These are phyloP conservation scores for Poeciliopsis gracilis DNA, from an alignment of 2,797 vertebrate species.

Conservation along the genomic window DNA sequence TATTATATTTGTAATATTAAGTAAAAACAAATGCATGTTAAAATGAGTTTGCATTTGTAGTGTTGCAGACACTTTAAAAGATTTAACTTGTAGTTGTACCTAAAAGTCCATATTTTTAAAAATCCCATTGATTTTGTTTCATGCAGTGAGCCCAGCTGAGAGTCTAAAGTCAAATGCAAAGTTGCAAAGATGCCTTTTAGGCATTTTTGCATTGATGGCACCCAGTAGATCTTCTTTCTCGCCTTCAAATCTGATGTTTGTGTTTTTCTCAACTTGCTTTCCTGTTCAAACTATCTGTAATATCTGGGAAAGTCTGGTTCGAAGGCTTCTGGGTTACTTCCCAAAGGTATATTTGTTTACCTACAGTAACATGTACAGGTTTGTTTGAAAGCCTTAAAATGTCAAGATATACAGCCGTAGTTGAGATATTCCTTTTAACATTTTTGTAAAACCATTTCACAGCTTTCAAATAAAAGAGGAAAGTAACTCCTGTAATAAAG, in stretches of 20 bases:
- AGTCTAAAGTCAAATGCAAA: constrained; percentile 6
- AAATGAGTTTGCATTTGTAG: background rate
- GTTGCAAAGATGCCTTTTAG: constrained; percentile 39
- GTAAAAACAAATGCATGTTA: background rate
- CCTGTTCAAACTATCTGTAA: constrained; percentile 14
- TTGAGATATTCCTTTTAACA: background rate
- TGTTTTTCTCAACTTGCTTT: background rate
- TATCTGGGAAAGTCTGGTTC: constrained; percentile 12
- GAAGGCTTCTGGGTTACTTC: background rate
- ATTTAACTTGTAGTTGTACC: background rate
- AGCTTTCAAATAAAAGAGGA: background rate
- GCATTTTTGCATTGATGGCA: constrained; percentile 9
- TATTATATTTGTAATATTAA: no score
- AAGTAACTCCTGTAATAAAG: background rate
- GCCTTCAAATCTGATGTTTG: background rate
- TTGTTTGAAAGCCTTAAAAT: background rate
- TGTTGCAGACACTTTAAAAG: background rate
- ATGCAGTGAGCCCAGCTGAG: constrained; percentile 19
- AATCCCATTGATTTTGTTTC: constrained; percentile 1
- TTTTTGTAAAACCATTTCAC: background rate
- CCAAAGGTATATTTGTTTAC: background rate
- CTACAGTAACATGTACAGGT: background rate
- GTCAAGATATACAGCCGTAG: background rate
- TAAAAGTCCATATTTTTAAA: background rate
- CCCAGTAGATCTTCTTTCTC: constrained; percentile 6